Base-by-base conservation (phyloP, 2,888 invertebrate species). In the Bhutanitis thaidina region DNA sequence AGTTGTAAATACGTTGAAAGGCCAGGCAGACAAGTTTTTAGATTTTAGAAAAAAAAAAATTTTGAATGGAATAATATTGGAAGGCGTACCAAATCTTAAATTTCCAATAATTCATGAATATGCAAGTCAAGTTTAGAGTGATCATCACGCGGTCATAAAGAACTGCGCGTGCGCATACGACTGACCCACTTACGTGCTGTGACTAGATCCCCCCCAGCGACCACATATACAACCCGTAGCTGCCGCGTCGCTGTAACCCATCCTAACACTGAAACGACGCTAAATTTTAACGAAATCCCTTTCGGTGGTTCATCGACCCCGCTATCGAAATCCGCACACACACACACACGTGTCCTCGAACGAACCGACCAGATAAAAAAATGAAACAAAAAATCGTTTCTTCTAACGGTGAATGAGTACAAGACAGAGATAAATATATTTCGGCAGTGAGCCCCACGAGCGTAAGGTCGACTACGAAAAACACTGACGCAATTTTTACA, bases 401-500 rank as follows among this genome's bases (percentile, higher is more conserved):
- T 67, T 60, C 67, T 78, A 81, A 76, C 84, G 73, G 80, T 83
- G 74, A 81, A 86, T 81, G 77, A 85, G 77, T 71, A 81, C 65
- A 62, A 84, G 87, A 88, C 76, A 82, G 89, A 87, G 87, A 89
- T 83, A 80, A 86, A 78, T 78, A 84, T 87, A 88, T 87, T 87
- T 88, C 73, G 87, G 82, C 75, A 58, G 73, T 65, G 71, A 70
- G 74, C 77, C 75, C 77, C 68, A 64, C 69, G 68, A 77, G 66
- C 71, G 74, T 87, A 85, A 87, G 85, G 84, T 88, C 86, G 86
- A 66, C 84, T 67, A 82, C 84, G 84, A 87, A 87, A 88, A 87
- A 86, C 79, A 88, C 87, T 88, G 86, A 88, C 86, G 89, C 88
- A 88, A 89, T 88, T 89, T 89, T 89, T 88, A 87, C 82, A 84